Conservation (phyloP, 30 jellyfish, hydroid and myxozoan species). For the Hydractinia symbiolongicarpus region DNA sequence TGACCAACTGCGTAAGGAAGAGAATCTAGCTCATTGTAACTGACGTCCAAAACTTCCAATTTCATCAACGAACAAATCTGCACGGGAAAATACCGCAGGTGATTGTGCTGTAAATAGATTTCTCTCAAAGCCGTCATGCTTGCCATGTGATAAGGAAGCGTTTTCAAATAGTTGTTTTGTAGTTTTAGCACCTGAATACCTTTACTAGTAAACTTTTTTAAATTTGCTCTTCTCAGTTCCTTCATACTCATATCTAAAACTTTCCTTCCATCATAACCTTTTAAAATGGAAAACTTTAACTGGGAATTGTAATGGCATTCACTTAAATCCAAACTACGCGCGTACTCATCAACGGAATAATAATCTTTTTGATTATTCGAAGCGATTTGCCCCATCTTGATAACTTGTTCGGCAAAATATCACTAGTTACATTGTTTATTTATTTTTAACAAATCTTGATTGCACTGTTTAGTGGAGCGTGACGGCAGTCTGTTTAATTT, state of each 20-base stretch:
- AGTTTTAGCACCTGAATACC: background rate
- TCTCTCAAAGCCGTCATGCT: background rate
- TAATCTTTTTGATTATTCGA: no score
- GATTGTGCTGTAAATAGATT: slow-evolving; percentile 4
- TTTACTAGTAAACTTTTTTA: background rate
- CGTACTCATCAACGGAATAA: no score
- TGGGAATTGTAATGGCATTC: background rate
- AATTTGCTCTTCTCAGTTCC: background rate
- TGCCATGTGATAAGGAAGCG: slow-evolving; percentile 4
- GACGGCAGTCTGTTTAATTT: no score
- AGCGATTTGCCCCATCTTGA: no score
- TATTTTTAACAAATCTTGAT: no score
- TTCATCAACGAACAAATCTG: background rate
- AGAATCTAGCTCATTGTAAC: slow-evolving; percentile 3
- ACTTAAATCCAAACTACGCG: background rate
- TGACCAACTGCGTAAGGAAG: slow-evolving; percentile 17
- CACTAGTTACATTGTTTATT: no score
- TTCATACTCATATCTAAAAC: slow-evolving; percentile 1
- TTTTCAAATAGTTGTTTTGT: background rate
- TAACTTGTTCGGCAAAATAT: no score
- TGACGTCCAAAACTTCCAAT: background rate
- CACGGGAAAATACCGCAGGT: background rate
- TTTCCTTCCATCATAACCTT: background rate
- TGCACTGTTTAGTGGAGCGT: no score
- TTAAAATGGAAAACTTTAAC: background rate